Conservation (phyloP, 2,888 invertebrate genomes). For the Drosophila borealis region DNA sequence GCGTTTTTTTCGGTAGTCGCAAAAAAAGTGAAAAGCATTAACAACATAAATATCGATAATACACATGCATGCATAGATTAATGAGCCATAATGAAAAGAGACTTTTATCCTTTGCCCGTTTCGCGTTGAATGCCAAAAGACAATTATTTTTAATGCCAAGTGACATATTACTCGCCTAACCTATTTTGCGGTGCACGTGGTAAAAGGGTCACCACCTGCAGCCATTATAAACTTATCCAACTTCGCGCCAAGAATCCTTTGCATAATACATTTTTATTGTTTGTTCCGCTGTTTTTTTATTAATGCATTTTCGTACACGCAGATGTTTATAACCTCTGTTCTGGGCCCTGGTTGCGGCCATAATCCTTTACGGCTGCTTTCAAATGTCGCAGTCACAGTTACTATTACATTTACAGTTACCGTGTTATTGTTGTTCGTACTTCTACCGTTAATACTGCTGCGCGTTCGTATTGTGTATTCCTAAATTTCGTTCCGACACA, state of each 20-base stretch:
- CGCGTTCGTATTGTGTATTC: too few species aligned
- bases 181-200: slow-evolving; percentile 49
- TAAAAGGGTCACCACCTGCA: slow-evolving; percentile 30
- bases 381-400: neutral
- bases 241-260: slow-evolving; percentile 49
- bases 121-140: slow-evolving; percentile 21
- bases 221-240: slow-evolving; percentile 35
- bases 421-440: slow-evolving; percentile 1
- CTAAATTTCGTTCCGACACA: neutral
- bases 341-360: neutral
- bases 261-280: slow-evolving; percentile 53
- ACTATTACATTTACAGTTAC: neutral
- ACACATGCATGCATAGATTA: slow-evolving; percentile 16
- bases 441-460: neutral
- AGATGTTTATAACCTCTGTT: neutral
- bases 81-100: slow-evolving; percentile 23
- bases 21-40: slow-evolving; percentile 28
- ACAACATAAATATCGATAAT: slow-evolving; percentile 27
- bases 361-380: neutral
- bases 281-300: slow-evolving; percentile 13
- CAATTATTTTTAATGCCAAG: slow-evolving; percentile 43
- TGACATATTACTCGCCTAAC: slow-evolving; percentile 46
- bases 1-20: slow-evolving; percentile 38
- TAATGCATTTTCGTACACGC: neutral
- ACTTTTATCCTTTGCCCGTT: slow-evolving; percentile 34